Evolutionary conservation across 2,797 vertebrate species (phyloP), one percentile per base, ranked within the genome.

Genomic region (Poeciliopsis paucimaculata): DNA sequence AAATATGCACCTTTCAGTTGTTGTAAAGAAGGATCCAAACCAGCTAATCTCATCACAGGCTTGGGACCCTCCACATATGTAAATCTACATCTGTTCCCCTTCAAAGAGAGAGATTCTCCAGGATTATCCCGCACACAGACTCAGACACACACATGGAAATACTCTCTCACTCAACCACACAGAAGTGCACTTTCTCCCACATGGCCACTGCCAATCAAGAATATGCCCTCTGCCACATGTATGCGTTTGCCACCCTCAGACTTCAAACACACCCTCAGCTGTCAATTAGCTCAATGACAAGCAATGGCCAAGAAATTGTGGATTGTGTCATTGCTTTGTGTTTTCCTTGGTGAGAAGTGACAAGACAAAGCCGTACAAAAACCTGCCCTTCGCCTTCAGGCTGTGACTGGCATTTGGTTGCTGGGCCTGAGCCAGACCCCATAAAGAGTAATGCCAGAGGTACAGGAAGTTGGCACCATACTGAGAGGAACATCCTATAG

Each of bases 21-120:
- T 94, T 94, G 94, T 94, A 95, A 96, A 97, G 89, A 96, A 93
- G 94, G 96, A 96, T 96, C 96, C 96, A 92, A 86, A 96, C 94
- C 95, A 97, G 94, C 96, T 99, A 99, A 99, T 99, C 98, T 99
- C 97, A 98, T 98, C 97, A 96, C 97, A 97, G 97, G 95, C 96
- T 96, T 95, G 96, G 96, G 97, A 97, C 91, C 96, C 97, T 97
- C 97, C 96, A 97, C 96, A 97, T 99, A 99, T 99, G 98, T 98
- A 99, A 99, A 99, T 99, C 96, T 97, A 98, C 98, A 98, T 99
- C 97, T 99, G 98, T 97, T 99, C 96, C 92, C 96, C 96, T 97
- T 97, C 97, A 99, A 97, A 97, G 97, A 95, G 72, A 95, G 96
- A 97, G 97, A 97, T 97, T 97, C 96, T 97, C 95, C 95, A 95